Evolutionary conservation across 2,797 vertebrate genomes (phyloP), one percentile per base, ranked within the genome.

Genomic region (Danio albolineatus): DNA sequence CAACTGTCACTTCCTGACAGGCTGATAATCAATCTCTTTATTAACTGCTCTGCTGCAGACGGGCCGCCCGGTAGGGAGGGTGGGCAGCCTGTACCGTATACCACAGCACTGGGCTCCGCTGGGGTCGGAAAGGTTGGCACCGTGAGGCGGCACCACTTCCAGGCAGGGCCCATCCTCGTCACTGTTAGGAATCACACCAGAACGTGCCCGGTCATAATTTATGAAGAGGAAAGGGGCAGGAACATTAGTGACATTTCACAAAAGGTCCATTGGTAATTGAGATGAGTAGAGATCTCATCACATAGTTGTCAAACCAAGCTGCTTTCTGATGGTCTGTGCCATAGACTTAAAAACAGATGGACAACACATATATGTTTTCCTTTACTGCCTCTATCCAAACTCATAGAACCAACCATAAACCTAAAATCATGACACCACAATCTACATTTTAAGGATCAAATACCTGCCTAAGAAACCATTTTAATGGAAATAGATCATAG

Each of bases 1-100:
- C 96, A 97, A 96, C 95, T 98, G 96, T 97, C 96, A 96, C 96
- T 95, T 97, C 92, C 89, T 94, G 70, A 97, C 96, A 96, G 95
- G 91, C 93, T 89, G 88, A 95, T 96, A 96, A 98, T 97, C 97
- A 96, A 97, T 98, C 97, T 97, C 96, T 96, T 97, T 95, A 97
- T 96, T 96, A 97, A 95, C 96, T 95, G 96, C 95, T 96, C 94
- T 88, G 82, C 94, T 94, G 95, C 95, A 94, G 96, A 92, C 93
- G 83, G 90, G 83, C 81, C 16, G 82, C 83, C 77, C 81, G 79
- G 79, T 64, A 76, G 86, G 82, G 82, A 80, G 79, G 64, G 77
- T 90, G 71, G 87, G 87, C 90, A 73, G 69, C 16, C 83, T 86
- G 84, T 86, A 76, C 86, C 91, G 90, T 92, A 93, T 90, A 87